These are phyloP conservation scores for Phocoena phocoena DNA, from an alignment of 2,113 vertebrate species.

Conservation along the genomic window DNA sequence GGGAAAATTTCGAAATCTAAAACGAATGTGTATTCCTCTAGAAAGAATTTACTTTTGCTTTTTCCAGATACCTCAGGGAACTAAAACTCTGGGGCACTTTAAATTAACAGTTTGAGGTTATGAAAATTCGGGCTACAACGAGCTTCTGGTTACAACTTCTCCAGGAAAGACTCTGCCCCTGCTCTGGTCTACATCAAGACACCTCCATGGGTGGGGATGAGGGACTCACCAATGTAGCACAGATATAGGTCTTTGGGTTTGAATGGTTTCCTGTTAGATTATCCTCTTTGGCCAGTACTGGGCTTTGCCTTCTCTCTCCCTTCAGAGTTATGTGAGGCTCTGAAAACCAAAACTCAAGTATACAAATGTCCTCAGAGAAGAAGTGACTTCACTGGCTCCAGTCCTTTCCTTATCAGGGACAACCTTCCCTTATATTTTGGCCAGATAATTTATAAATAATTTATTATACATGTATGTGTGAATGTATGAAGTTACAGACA, in stretches of 20 bases:
- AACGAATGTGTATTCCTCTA: not conserved
- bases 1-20: not conserved
- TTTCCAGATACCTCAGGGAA: not conserved
- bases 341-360: constrained; percentile 1
- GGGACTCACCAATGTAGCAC: not conserved
- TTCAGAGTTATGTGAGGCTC: not conserved
- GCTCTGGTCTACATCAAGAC: not conserved
- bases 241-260: not conserved
- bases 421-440: not conserved
- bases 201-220: fast-evolving
- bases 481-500: not conserved
- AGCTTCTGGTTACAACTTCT: not conserved
- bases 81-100: not conserved
- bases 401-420: not conserved
- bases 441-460: not conserved
- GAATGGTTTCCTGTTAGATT: not conserved
- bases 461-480: not conserved
- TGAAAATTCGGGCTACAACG: not conserved
- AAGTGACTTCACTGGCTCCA: not conserved
- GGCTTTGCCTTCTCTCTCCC: not conserved
- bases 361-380: not conserved
- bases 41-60: not conserved
- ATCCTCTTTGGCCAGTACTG: not conserved
- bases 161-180: not conserved
- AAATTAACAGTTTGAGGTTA: not conserved